Conservation (phyloP, 2,888 invertebrate genomes). For the Lasioglossum calceatum region DNA sequence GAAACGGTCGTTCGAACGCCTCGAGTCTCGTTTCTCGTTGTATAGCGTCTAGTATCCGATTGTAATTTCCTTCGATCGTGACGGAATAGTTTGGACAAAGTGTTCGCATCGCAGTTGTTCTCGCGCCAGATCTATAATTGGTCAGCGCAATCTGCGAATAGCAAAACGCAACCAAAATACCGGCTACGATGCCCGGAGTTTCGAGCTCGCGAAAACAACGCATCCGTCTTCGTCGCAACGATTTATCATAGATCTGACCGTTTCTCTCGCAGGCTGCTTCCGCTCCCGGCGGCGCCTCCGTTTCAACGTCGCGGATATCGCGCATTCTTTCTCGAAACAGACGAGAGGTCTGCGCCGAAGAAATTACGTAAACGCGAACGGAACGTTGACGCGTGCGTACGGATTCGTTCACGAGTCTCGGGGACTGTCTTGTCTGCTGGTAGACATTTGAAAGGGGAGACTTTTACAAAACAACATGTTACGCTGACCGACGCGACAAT, state of each 20-base stretch:
- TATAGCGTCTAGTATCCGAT: not conserved
- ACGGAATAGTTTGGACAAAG: not conserved
- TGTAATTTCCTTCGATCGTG: not conserved
- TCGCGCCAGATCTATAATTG: conserved; percentile 60
- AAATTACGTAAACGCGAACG: not conserved
- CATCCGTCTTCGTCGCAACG: not conserved
- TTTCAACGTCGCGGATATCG: not conserved
- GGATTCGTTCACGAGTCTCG: not conserved
- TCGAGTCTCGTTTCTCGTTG: not conserved
- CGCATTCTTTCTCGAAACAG: not conserved
- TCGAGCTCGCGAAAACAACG: conserved; percentile 21
- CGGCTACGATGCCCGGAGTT: conserved; percentile 9
- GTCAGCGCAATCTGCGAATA: conserved; percentile 70
- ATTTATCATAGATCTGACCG: not conserved
- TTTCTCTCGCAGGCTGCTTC: not conserved
- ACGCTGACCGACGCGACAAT: not conserved
- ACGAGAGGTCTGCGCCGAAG: too few species aligned
- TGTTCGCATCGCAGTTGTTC: conserved; percentile 44
- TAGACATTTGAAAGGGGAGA: not conserved
- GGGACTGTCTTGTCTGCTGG: not conserved
- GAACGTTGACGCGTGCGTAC: not conserved
- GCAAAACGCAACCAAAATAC: conserved; percentile 63
- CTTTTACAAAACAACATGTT: not conserved
- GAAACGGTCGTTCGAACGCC: not conserved
- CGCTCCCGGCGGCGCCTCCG: conserved; percentile 3